These are phyloP conservation scores for Gastrophryne carolinensis DNA, from an alignment of 2,797 vertebrate species.

Conservation along the genomic window DNA sequence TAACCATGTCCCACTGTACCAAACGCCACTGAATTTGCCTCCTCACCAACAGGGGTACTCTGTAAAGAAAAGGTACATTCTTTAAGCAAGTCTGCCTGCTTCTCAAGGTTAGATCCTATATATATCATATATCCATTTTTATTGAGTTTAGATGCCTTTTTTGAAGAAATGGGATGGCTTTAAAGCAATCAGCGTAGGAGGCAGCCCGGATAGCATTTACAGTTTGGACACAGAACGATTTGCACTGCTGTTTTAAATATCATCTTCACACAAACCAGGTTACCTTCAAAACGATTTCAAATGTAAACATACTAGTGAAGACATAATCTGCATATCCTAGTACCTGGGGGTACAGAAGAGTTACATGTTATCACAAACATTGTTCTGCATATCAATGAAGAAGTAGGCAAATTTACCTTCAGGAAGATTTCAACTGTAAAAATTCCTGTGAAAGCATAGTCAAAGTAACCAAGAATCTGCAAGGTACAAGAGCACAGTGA, in stretches of 20 bases:
- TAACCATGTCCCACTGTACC: too few species aligned
- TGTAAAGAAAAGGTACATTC: too few species aligned
- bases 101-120: too few species aligned
- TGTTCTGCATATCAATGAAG: constrained; percentile 73
- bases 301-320: constrained; percentile 99
- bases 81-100: too few species aligned
- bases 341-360: constrained; percentile 92
- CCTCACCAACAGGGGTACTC: too few species aligned
- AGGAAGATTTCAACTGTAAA: constrained; percentile 99
- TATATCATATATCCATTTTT: too few species aligned
- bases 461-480: constrained; percentile 99
- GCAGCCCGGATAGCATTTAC: too few species aligned
- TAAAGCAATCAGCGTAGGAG: too few species aligned
- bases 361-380: constrained; percentile 81
- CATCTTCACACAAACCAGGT: constrained; percentile 69
- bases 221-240: background rate
- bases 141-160: too few species aligned
- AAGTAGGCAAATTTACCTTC: constrained; percentile 84
- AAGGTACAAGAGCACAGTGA: constrained; percentile 80
- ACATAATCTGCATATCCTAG: constrained; percentile 98
- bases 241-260: constrained; percentile 34
- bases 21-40: too few species aligned
- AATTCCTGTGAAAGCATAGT: constrained; percentile 99
- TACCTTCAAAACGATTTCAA: constrained; percentile 99
- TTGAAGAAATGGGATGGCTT: too few species aligned